Evolutionary conservation across 2,888 invertebrate genomes (phyloP), one percentile per base, ranked within the genome.

Genomic region (Agonopterix subpropinquella): DNA sequence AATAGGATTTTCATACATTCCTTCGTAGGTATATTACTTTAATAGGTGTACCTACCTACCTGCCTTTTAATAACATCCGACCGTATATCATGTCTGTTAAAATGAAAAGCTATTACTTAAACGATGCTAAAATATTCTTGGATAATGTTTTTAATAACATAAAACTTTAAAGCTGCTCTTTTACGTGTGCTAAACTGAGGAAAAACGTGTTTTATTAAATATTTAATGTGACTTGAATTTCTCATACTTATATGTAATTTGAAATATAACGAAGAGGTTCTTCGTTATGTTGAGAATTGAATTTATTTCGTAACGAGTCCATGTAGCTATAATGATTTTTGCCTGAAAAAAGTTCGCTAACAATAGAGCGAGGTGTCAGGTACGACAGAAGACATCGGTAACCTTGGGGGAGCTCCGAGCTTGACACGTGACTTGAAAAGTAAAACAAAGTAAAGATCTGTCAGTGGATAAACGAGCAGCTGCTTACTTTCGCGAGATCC

Each of bases 391-490:
- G 28, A 28, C 28, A 28, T 45, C 45, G 47, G 50, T 54, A 53
- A 61, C 52, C 58, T 55, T 50, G 54, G 52, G 37, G n/a, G 59
- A 61, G 53, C 54, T 50, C 48, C 45, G 46, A 52, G 49, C 48
- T 45, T 44, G 52, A 55, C 60, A 58, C 65, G 68, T 65, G 70
- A 72, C 68, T 63, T 57, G 65, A 62, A 61, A 67, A 68, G 62
- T 61, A 65, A 63, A 72, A 70, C 67, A 71, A 66, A 67, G 61
- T 64, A 59, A 60, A 63, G 64, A 62, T 59, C 61, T 66, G 67
- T 65, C 64, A 61, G 63, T 70, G 62, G 69, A 73, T 73, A 70
- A 73, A 66, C 64, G 65, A 62, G 62, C 59, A 64, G 63, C 65
- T 66, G 65, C 67, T 64, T 70, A 68, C 67, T 68, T 64, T 57